A percentile compares a stretch with the other conserved stretches of the same genome.
phyloP scores from a whole-genome alignment of 2,113 vertebrate species.

The Lanius collurio region DNA sequence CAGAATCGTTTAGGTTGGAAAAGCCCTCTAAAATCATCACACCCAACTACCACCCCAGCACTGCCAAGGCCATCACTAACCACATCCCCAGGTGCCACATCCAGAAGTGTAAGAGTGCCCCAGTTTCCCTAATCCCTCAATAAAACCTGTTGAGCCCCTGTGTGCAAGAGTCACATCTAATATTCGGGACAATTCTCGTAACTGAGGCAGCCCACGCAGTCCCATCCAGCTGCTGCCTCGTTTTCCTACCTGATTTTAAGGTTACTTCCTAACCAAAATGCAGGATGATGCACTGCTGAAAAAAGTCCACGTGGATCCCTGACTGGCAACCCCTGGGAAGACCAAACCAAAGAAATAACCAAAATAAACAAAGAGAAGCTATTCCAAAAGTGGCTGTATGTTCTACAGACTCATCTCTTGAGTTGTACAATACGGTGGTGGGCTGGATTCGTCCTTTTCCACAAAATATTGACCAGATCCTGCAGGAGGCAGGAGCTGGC shows the following conservation, averaged over 20 bases:
- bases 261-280: not conserved
- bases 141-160: not conserved
- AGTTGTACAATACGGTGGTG: accelerated
- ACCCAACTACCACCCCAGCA: not conserved
- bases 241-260: not conserved
- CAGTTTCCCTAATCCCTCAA: not conserved
- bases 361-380: not conserved
- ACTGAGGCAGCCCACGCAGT: not conserved
- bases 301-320: not conserved
- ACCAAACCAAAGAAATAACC: not conserved
- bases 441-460: not conserved
- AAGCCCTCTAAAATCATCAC: not conserved
- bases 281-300: not conserved
- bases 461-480: not conserved
- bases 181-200: accelerated
- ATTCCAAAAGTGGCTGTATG: not conserved
- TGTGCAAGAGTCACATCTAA: too few species aligned
- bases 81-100: not conserved
- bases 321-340: not conserved
- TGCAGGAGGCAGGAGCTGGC: not conserved
- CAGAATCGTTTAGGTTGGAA: not conserved
- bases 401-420: not conserved
- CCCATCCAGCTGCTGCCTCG: not conserved
- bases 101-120: not conserved
- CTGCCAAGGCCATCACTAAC: not conserved